phyloP scores from a whole-genome alignment of 1,140 invertebrate species.

The Holcopasites calliopsidis region DNA sequence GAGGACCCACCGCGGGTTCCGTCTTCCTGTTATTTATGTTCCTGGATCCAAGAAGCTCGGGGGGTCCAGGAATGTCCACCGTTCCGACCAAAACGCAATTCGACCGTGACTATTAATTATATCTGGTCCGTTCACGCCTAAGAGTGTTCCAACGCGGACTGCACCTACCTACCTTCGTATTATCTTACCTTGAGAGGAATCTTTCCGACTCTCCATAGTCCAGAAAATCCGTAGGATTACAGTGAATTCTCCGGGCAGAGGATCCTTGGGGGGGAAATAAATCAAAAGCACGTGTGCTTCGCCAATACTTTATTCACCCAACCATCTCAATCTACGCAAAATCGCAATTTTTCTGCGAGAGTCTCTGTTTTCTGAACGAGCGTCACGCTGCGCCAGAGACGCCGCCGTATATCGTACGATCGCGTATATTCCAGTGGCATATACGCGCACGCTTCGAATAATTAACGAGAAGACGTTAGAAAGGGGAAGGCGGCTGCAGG shows the following conservation, averaged over 20 bases:
- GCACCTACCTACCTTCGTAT: not conserved
- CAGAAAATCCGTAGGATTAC: not conserved
- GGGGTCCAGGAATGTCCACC: conserved; percentile 67
- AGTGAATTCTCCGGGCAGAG: not conserved
- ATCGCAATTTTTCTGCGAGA: conserved; percentile 1
- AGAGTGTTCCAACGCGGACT: not conserved
- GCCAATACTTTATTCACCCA: conserved; percentile 26
- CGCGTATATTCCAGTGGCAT: conserved; percentile 32
- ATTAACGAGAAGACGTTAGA: conserved; percentile 36
- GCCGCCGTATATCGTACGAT: conserved; percentile 39
- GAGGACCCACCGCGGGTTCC: conserved; percentile 63
- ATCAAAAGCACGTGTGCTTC: conserved; percentile 2
- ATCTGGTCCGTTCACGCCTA: conserved; percentile 58
- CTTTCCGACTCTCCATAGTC: not conserved
- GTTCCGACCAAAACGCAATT: conserved; percentile 66
- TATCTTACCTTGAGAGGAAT: no score
- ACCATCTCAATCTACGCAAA: conserved; percentile 9
- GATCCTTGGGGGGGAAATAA: conserved; percentile 2
- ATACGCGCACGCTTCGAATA: conserved; percentile 46
- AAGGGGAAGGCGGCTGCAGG: not conserved
- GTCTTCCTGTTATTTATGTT: conserved; percentile 73
- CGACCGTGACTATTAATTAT: conserved; percentile 73
- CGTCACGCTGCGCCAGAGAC: conserved; percentile 57
- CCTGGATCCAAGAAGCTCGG: conserved; percentile 67
- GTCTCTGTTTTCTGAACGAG: conserved; percentile 52